phyloP scores from a whole-genome alignment of 1,140 invertebrate genomes.

The Cryptotermes secundus region DNA sequence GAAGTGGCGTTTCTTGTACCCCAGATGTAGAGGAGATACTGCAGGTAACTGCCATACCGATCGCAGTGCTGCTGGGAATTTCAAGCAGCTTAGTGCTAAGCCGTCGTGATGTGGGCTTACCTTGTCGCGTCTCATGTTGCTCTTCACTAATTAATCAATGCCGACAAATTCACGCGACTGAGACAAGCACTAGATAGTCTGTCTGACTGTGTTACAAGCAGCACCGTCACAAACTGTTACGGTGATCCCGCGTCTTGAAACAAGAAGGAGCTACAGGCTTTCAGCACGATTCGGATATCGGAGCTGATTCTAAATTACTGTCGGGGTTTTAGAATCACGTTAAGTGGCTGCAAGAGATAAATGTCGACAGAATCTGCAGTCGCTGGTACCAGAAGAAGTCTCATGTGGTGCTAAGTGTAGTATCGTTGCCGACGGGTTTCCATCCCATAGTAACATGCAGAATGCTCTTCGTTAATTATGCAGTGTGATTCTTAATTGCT shows the following conservation, averaged over 20 bases:
- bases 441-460: too few species aligned
- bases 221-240: background rate
- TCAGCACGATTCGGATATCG: too few species aligned
- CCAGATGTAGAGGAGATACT: background rate
- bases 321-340: too few species aligned
- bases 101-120: background rate
- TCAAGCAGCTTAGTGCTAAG: background rate
- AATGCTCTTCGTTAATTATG: too few species aligned
- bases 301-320: too few species aligned
- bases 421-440: too few species aligned
- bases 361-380: too few species aligned
- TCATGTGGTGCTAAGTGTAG: too few species aligned
- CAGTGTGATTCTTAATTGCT: too few species aligned
- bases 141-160: background rate
- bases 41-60: background rate
- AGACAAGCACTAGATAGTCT: background rate
- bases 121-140: background rate
- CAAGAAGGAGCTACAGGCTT: background rate
- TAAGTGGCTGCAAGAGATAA: too few species aligned
- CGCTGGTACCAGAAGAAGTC: too few species aligned
- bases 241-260: background rate
- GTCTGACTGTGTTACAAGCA: background rate
- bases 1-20: too few species aligned
- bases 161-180: conserved; percentile 13
- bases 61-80: background rate